A percentile compares a stretch with the other conserved stretches of the same genome.
phyloP scores from a whole-genome alignment of 2,113 vertebrate species.

The Tachysurus fulvidraco region DNA sequence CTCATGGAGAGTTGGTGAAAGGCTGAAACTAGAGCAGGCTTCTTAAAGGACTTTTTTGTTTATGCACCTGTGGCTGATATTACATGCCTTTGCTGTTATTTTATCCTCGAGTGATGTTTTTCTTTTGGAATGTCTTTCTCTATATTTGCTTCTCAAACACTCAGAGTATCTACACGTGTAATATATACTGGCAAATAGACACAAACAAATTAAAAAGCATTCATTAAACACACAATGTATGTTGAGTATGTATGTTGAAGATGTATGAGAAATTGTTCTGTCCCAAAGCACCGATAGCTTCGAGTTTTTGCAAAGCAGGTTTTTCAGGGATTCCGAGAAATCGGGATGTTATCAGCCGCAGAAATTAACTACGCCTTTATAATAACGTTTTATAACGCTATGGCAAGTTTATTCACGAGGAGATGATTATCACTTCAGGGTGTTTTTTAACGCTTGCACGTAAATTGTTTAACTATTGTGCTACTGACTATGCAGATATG shows the following conservation, averaged over 20 bases:
- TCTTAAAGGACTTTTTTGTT: not conserved
- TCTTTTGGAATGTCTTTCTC: slow-evolving; percentile 4
- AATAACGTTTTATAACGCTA: not conserved
- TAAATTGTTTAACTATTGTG: slow-evolving; percentile 14
- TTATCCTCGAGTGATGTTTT: not conserved
- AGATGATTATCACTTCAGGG: slow-evolving; percentile 30
- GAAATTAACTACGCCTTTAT: slow-evolving; percentile 7
- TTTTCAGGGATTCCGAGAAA: slow-evolving; percentile 30
- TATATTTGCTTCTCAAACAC: not conserved
- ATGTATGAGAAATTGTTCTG: not conserved
- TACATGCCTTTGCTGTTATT: not conserved
- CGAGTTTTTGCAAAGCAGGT: slow-evolving; percentile 5
- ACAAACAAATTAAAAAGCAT: not conserved
- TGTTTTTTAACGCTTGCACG: slow-evolving; percentile 3
- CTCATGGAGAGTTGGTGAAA: not conserved
- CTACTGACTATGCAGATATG: not conserved
- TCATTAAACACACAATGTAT: not conserved
- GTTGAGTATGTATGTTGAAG: too few relatives aligned
- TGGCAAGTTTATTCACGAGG: slow-evolving; percentile 29
- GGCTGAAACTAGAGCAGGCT: not conserved
- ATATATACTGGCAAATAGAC: not conserved
- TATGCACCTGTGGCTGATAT: slow-evolving; percentile 7
- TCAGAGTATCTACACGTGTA: not conserved
- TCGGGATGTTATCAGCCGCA: not conserved
- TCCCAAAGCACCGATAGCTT: not conserved